Percentiles rank a stretch among this genome's conserved stretches.
Evolutionary conservation across 1,140 invertebrate genomes (phyloP).

Genomic region (Bombus fervidus): DNA sequence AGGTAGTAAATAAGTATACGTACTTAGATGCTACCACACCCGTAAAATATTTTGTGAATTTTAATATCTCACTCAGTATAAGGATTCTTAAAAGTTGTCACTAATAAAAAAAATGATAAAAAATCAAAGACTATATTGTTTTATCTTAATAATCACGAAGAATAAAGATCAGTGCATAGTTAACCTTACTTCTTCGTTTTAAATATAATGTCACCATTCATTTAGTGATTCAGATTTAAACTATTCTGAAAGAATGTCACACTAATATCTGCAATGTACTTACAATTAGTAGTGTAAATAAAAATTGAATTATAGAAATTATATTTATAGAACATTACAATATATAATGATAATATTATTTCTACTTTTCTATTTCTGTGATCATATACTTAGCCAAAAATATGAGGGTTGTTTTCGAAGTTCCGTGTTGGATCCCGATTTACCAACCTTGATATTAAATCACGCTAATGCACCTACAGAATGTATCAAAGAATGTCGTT

Average conservation of each 20-base stretch:
- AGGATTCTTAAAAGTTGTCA: background rate
- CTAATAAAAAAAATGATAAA: constrained; percentile 17
- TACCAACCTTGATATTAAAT: constrained; percentile 58
- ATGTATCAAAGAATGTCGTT: constrained; percentile 72
- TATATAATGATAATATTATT: constrained; percentile 34
- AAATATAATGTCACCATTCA: constrained; percentile 13
- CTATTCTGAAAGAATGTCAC: constrained; percentile 25
- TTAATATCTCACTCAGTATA: background rate
- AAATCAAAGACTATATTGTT: background rate
- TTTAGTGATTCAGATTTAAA: constrained; percentile 40
- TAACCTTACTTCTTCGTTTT: constrained; percentile 21
- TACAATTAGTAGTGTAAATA: background rate
- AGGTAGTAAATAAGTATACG: constrained; percentile 30
- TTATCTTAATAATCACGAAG: background rate
- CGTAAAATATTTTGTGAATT: background rate
- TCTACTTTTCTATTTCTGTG: constrained; percentile 21
- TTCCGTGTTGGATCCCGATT: constrained; percentile 59
- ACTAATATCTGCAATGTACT: background rate
- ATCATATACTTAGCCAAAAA: constrained; percentile 53
- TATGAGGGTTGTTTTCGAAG: constrained; percentile 75
- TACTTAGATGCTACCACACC: constrained; percentile 23
- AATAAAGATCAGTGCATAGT: background rate
- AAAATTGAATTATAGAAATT: background rate
- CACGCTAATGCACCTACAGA: constrained; percentile 61
- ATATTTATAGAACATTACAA: background rate